These are phyloP conservation scores for Sminthurinus signatus DNA, from an alignment of 1,140 invertebrate species.

Conservation along the genomic window DNA sequence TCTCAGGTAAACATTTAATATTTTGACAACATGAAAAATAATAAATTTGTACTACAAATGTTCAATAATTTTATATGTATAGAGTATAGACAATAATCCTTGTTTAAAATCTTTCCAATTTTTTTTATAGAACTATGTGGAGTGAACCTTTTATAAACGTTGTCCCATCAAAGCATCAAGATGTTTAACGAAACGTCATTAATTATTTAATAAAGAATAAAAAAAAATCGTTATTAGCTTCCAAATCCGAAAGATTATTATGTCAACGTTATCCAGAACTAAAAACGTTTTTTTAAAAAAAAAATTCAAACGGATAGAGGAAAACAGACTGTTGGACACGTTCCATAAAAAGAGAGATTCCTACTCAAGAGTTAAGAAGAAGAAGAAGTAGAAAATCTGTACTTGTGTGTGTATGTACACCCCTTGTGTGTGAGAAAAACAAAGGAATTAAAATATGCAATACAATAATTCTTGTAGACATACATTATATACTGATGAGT, in stretches of 20 bases:
- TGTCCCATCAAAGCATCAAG: conserved; percentile 64
- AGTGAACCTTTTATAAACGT: conserved; percentile 89
- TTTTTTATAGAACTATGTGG: conserved; percentile 94
- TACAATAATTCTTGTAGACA: too few species aligned
- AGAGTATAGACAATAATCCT: too few species aligned
- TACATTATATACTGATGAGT: too few species aligned
- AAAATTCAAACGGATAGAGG: not conserved
- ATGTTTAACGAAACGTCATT: conserved; percentile 60
- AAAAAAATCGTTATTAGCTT: too few species aligned
- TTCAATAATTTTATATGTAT: too few species aligned
- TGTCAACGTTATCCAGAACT: not conserved
- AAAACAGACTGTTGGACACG: too few species aligned
- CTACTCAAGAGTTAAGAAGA: not conserved
- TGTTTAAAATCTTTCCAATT: too few species aligned
- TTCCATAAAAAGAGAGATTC: not conserved
- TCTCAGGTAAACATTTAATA: too few species aligned
- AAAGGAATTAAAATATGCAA: too few species aligned
- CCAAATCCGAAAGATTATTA: not conserved
- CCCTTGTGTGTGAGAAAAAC: too few species aligned
- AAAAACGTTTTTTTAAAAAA: not conserved
- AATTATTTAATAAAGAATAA: conserved; percentile 1
- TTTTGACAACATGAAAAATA: too few species aligned
- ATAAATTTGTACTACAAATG: too few species aligned
- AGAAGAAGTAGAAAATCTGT: not conserved
- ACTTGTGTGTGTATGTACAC: not conserved